Base-by-base conservation (phyloP, 2,113 vertebrate genomes). In the Orycteropus afer region DNA sequence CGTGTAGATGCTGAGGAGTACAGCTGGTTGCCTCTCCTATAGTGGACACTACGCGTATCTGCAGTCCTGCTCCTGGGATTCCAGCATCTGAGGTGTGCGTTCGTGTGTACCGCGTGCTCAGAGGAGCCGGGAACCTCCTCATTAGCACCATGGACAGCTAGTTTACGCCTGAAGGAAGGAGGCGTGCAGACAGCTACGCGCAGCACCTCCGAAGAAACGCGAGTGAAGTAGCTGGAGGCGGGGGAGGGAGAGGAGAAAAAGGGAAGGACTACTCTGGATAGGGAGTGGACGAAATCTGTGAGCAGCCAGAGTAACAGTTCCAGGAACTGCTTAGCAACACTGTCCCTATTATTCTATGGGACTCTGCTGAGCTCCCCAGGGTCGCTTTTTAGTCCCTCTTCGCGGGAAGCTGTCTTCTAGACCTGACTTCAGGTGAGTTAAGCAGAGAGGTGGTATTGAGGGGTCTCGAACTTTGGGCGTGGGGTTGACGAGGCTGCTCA, bases 381-480 rank as follows among this genome's bases (percentile, higher is more conserved):
- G 78, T 67, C 34, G 47, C 51, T 85, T 47, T 29, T 71, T 47
- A 5, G 81, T 40, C 34, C 25, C 45, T 34, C n/a, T 15, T n/a
- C 79, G 81, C 32, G 29, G 69, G 88, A 90, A 78, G 83, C 82
- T 93, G 92, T 80, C 15, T 1, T 51, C 87, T 63, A 63, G 82
- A 93, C 61, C 90, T 27, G 96, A 89, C 51, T 89, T 71, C 93
- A 91, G 97, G 97, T 97, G 94, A 97, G 97, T 91, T 82, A 71
- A 53, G n/a, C 47, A 8, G 73, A 40, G 34, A 80, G 84, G 51
- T 69, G 53, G 53, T 3, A 12, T 47, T 7, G 9, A 87, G 29
- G 63, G 79, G 34, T 96, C 84, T 90, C 5, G 34, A 92, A 53
- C 65, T 34, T 32, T 9, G 47, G 80, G 59, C 10, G 18, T 94